A percentile compares a stretch with the other conserved stretches of the same genome.
Evolutionary conservation across 2,113 vertebrate species (phyloP).

Genomic region (Dasyurus viverrinus): DNA sequence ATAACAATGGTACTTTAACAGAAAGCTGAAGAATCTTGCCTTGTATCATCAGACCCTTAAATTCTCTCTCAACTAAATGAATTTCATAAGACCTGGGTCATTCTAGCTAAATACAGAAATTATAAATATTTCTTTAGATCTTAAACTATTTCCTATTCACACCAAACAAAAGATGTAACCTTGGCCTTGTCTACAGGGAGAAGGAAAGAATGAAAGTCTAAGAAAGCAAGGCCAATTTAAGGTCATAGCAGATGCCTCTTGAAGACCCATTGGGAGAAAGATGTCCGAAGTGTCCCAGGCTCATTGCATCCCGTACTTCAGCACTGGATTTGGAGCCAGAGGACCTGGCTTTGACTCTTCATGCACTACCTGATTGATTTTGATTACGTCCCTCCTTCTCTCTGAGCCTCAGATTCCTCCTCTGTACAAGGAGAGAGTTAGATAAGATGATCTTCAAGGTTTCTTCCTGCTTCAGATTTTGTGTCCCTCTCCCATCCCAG

Average conservation of each 20-base stretch:
- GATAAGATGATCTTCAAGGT: slow-evolving; percentile 29
- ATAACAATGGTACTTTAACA: slow-evolving; percentile 62
- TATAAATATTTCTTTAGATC: slow-evolving; percentile 62
- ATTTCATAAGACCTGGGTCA: slow-evolving; percentile 49
- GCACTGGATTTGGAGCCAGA: not conserved
- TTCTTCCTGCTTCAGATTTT: slow-evolving; percentile 5
- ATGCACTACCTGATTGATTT: not conserved
- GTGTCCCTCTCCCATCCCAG: not conserved
- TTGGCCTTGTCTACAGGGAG: slow-evolving; percentile 48
- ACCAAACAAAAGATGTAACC: slow-evolving; percentile 56
- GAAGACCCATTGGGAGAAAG: slow-evolving; percentile 50
- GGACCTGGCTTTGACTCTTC: not conserved
- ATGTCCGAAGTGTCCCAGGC: not conserved
- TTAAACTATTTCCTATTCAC: slow-evolving; percentile 56
- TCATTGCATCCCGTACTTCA: not conserved
- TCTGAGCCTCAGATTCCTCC: not conserved
- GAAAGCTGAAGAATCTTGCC: slow-evolving; percentile 52
- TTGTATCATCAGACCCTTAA: slow-evolving; percentile 67
- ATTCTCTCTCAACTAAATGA: slow-evolving; percentile 66
- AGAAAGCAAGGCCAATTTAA: slow-evolving; percentile 48
- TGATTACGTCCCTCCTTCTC: not conserved
- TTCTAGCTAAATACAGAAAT: slow-evolving; percentile 60
- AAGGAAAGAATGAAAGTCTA: slow-evolving; percentile 49
- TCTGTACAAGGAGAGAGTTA: not conserved
- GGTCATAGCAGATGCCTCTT: slow-evolving; percentile 37